Evolutionary conservation across 1,140 invertebrate species (phyloP), one percentile per base, ranked within the genome.

Genomic region (Drosophila ironensis): DNA sequence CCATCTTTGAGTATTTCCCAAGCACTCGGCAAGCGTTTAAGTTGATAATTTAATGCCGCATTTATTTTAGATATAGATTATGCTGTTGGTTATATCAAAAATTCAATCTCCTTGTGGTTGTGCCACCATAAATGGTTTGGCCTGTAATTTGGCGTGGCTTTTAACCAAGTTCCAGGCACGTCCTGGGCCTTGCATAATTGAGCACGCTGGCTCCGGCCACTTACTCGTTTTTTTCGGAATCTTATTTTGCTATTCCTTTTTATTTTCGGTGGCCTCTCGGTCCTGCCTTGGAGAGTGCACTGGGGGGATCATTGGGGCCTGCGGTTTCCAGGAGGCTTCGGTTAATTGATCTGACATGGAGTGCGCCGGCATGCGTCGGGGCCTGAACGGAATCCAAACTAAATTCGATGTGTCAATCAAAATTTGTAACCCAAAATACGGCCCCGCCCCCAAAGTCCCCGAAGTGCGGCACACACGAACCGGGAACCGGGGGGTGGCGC

Each of bases 351-450:
- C 30, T 19, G 56, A 63, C 60, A 38, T n/a, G 54, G 8, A 27
- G 37, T 24, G 30, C 30, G 24, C 16, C 7, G 5, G 17, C 3
- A 9, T 48, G 30, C 30, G 22, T 30, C 8, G 11, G 44, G 25
- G 33, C 12, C 56, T 61, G 54, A 19, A 19, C 20, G 3, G 33
- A 63, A 63, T 59, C 38, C 41, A 51, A 54, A 61, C 69, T 63
- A 69, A 73, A 73, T 41, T 61, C 70, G 46, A 75, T 68, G 66
- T 80, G 81, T 86, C 80, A 84, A 84, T 84, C 80, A 84, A 50
- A 74, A 56, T 48, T 48, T 51, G 53, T 59, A 51, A 64, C 53
- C 72, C 47, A 70, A 77, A 72, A 63, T 54, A 38, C 30, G n/a
- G 12, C 3, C 4, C 17, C 19, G 17, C 17, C 28, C 19, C 11